phyloP scores from a whole-genome alignment of 53 echinoderm and acorn worm species.

The Arbacia lixula region DNA sequence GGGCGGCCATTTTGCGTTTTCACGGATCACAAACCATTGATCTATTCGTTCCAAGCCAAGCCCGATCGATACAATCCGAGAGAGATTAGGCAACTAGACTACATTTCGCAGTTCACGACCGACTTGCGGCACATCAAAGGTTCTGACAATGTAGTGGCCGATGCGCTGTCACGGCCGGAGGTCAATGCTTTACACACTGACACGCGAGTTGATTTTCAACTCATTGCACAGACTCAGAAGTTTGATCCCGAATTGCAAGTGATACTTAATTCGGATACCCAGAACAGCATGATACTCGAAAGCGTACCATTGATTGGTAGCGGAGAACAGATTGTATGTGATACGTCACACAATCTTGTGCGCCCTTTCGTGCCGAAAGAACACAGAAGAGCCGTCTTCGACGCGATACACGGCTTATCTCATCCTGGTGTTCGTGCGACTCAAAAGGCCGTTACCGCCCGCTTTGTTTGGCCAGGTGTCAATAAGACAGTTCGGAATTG shows the following conservation, averaged over 20 bases:
- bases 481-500: constrained; percentile 62
- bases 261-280: no score
- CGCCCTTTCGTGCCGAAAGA: constrained; percentile 46
- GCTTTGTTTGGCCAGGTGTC: constrained; percentile 66
- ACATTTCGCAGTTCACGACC: constrained; percentile 67
- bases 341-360: no score
- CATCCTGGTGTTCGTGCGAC: no score
- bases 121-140: constrained; percentile 64
- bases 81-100: constrained; percentile 73
- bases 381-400: constrained; percentile 48
- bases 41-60: constrained; percentile 49
- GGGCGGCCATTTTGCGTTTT: constrained; percentile 59
- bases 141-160: constrained; percentile 61
- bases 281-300: neutral
- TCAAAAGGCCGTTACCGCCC: no score
- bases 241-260: no score
- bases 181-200: constrained; percentile 29
- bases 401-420: constrained; percentile 65
- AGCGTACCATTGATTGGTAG: neutral
- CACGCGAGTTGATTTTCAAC: constrained; percentile 26
- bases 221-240: no score
- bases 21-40: constrained; percentile 66
- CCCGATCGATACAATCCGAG: constrained; percentile 60
- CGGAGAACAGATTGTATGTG: no score
- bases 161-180: constrained; percentile 57